Conservation (phyloP, 2,113 vertebrate species). For the Pluvianellus socialis region DNA sequence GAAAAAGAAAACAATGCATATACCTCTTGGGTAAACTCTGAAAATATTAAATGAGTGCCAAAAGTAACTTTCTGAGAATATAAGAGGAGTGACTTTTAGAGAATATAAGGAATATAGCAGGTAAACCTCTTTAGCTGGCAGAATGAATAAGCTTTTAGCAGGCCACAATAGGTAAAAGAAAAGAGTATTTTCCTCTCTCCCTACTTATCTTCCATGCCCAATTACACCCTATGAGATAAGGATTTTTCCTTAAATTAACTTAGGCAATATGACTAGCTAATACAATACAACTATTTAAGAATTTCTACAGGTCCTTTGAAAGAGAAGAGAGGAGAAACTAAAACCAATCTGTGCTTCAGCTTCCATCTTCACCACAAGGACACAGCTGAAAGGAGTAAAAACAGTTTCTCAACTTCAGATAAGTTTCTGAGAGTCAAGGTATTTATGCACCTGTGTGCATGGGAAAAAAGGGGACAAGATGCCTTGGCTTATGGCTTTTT, state of each 20-base stretch:
- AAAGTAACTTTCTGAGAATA: neutral
- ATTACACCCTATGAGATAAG: neutral
- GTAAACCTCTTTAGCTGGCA: neutral
- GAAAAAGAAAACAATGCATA: neutral
- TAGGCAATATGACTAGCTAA: neutral
- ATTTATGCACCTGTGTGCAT: neutral
- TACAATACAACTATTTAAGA: neutral
- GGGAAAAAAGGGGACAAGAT: neutral
- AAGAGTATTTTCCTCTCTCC: neutral
- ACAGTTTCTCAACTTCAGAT: neutral
- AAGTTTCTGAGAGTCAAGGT: neutral
- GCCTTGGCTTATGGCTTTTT: neutral
- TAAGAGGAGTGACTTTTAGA: neutral
- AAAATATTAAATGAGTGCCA: neutral
- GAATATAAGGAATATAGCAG: neutral
- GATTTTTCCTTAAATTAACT: neutral
- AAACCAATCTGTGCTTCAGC: neutral
- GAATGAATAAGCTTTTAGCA: neutral
- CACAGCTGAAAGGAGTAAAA: neutral
- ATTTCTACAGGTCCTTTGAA: neutral
- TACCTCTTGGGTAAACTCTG: neutral
- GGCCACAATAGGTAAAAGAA: neutral
- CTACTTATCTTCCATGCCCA: neutral
- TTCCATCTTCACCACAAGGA: neutral
- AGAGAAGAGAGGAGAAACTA: neutral